Evolutionary conservation across 2,888 invertebrate genomes (phyloP).

Genomic region (Platycnemis pennipes): DNA sequence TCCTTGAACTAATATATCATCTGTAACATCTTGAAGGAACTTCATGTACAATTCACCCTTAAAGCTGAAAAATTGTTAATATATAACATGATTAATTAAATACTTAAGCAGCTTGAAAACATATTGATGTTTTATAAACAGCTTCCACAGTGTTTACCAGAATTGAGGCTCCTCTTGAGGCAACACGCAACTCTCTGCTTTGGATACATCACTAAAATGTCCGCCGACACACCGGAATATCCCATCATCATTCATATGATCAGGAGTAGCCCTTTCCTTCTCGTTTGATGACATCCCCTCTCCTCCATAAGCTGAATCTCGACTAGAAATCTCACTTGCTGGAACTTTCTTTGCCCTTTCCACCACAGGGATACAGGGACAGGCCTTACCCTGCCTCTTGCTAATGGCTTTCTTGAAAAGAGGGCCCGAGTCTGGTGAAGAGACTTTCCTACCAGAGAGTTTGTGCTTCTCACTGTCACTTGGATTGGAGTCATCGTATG

Average conservation of each 20-base stretch:
- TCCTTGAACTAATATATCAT: constrained; percentile 81
- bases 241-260: constrained; percentile 71
- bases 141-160: background rate
- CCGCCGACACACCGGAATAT: background rate
- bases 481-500: constrained; percentile 52
- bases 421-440: background rate
- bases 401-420: background rate
- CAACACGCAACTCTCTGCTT: background rate
- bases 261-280: constrained; percentile 75
- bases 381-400: background rate
- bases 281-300: constrained; percentile 74
- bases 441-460: background rate
- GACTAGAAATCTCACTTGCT: constrained; percentile 72
- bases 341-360: background rate
- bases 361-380: background rate
- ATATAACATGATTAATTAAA: background rate
- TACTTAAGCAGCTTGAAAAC: background rate
- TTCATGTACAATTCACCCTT: constrained; percentile 76
- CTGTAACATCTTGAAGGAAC: constrained; percentile 80
- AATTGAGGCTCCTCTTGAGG: background rate
- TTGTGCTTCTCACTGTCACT: background rate
- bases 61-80: constrained; percentile 66
- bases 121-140: background rate
- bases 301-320: constrained; percentile 76
- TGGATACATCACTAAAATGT: background rate